Evolutionary conservation across 2,797 vertebrate genomes (phyloP).

Genomic region (Arrhamphus sclerolepis): DNA sequence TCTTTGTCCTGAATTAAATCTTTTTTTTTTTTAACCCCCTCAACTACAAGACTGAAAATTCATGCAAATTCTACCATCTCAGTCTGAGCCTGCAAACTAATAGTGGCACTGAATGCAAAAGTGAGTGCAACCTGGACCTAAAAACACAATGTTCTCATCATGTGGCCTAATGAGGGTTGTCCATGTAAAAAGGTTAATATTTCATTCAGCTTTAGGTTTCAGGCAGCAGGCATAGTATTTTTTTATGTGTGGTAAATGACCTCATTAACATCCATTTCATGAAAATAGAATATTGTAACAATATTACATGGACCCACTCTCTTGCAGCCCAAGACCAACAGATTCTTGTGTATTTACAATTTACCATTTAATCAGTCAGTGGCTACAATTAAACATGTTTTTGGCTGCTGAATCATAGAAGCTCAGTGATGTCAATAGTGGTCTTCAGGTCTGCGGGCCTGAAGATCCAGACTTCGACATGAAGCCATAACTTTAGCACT

Average conservation of each 20-base stretch:
- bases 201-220: constrained; percentile 16
- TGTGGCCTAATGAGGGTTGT: too few relatives aligned
- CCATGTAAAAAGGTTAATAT: constrained; percentile 5
- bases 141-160: constrained; percentile 17
- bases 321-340: constrained; percentile 6
- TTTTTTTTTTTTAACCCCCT: too few relatives aligned
- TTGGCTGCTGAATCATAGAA: constrained; percentile 23
- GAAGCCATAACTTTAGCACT: constrained; percentile 69
- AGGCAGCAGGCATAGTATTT: not conserved
- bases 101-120: too few relatives aligned
- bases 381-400: constrained; percentile 15
- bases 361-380: constrained; percentile 14
- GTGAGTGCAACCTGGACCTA: constrained; percentile 8
- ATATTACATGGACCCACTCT: constrained; percentile 19
- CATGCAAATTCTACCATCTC: too few relatives aligned
- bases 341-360: constrained; percentile 22
- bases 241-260: constrained; percentile 12
- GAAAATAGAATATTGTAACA: constrained; percentile 34
- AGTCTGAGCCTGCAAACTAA: too few relatives aligned
- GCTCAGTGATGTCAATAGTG: constrained; percentile 28
- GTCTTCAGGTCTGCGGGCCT: too few relatives aligned
- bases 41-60: too few relatives aligned
- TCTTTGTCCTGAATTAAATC: too few relatives aligned
- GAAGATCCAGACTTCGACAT: constrained; percentile 64
- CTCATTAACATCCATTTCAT: constrained; percentile 24